Evolutionary conservation across 2,888 invertebrate species (phyloP), one percentile per base, ranked within the genome.

Genomic region (Aricia artaxerxes): DNA sequence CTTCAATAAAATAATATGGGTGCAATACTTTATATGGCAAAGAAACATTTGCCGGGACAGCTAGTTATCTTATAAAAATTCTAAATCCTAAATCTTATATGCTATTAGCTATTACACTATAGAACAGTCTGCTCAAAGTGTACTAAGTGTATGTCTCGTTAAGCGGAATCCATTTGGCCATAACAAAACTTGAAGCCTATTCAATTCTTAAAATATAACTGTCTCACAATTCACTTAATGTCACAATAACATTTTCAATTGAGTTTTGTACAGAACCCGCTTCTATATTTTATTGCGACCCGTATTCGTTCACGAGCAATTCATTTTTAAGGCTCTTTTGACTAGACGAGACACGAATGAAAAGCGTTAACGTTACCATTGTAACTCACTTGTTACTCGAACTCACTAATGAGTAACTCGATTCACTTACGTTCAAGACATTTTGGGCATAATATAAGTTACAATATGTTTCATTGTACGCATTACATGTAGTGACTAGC

Each of bases 311-410:
- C 77, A 78, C 80, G 77, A 80, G 81, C 81, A 79, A 81, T 83
- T 82, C 81, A 81, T 83, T 82, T 83, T 83, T 81, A 80, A 82
- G 80, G 81, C 80, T 80, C 82, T 82, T 83, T 82, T 83, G 83
- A 81, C 82, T 81, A 78, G 79, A 79, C 78, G 79, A 77, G 79
- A 80, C 79, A 81, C 75, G 79, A 82, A 81, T 82, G 79, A 79
- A 80, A 80, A 79, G 76, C 78, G 73, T 24, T 57, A 31, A 9
- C 75, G 16, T 40, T 79, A 82, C 81, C 31, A 80, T 72, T 53
- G 64, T 72, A 40, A 78, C 75, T 80, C 81, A 78, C 72, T 44
- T 7, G 9, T 69, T 13, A 73, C 57, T 79, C 81, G 78, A 78
- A 57, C 57, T 16, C 2, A 57, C 57, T 57, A 57, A 16, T 53